Conservation (phyloP, 2,797 vertebrate genomes). For the Pachyuromys duprasi region DNA sequence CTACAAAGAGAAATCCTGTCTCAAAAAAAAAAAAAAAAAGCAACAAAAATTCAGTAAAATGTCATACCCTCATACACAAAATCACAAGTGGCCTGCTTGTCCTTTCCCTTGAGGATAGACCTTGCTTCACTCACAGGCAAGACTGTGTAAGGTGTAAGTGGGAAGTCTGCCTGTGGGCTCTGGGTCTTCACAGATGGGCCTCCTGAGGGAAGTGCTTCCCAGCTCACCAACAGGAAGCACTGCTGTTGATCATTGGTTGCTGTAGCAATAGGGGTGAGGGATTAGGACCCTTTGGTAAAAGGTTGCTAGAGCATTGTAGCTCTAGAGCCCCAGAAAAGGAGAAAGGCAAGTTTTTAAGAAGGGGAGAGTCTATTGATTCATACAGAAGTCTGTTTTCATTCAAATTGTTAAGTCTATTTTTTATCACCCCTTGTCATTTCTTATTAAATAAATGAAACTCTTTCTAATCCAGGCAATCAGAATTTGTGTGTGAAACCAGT, state of each 20-base stretch:
- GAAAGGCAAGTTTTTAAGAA: neutral
- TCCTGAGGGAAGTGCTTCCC: neutral
- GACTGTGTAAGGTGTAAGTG: neutral
- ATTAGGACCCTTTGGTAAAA: neutral
- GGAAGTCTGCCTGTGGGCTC: neutral
- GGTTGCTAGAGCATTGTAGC: neutral
- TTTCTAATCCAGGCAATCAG: neutral
- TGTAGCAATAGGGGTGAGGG: neutral
- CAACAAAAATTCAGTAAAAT: too few species aligned
- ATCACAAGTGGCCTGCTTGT: neutral
- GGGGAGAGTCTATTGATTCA: neutral
- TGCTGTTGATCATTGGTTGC: neutral
- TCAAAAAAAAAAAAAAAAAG: too few species aligned
- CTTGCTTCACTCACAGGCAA: neutral
- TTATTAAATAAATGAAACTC: neutral
- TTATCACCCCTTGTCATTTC: neutral
- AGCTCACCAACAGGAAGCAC: neutral
- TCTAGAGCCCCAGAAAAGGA: neutral
- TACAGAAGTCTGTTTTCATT: conserved; percentile 16
- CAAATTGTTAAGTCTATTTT: neutral
- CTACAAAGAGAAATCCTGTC: too few species aligned
- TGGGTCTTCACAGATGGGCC: neutral
- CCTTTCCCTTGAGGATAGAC: neutral
- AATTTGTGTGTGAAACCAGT: neutral
- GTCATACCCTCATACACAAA: neutral